These are phyloP conservation scores for Bombyx mandarina DNA, from an alignment of 1,140 invertebrate genomes.

Conservation along the genomic window DNA sequence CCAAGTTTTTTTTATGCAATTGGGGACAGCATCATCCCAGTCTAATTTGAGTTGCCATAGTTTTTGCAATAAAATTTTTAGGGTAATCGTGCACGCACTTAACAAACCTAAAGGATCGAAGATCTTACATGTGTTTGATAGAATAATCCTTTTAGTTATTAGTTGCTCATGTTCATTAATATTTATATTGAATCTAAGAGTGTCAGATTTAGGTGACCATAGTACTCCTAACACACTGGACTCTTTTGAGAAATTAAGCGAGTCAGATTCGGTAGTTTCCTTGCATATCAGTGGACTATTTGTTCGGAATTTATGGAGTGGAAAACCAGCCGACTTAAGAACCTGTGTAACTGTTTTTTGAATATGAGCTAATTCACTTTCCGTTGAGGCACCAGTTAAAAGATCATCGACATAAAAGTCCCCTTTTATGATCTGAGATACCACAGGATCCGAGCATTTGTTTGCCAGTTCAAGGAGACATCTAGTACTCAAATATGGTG, in stretches of 20 bases:
- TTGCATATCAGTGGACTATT: background rate
- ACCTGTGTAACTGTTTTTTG: background rate
- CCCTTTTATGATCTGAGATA: background rate
- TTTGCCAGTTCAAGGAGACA: constrained; percentile 1
- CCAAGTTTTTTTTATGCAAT: constrained; percentile 12
- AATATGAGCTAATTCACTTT: background rate
- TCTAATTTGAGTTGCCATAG: constrained; percentile 18
- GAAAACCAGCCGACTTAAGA: background rate
- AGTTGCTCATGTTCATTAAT: no score
- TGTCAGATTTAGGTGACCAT: no score
- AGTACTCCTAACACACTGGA: no score
- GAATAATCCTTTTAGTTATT: constrained; percentile 17
- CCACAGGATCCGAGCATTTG: background rate
- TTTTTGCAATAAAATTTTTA: constrained; percentile 24
- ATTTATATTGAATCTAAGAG: no score
- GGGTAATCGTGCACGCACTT: constrained; percentile 14
- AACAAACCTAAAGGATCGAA: constrained; percentile 21
- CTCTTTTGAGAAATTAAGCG: background rate
- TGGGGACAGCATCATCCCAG: constrained; percentile 22
- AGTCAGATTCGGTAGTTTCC: background rate
- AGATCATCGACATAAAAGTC: no score
- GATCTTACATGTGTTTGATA: constrained; percentile 10
- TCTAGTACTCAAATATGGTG: constrained; percentile 1
- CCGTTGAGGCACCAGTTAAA: no score
- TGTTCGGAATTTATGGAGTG: background rate